phyloP scores from a whole-genome alignment of 2,113 vertebrate genomes.

The Scalopus aquaticus region DNA sequence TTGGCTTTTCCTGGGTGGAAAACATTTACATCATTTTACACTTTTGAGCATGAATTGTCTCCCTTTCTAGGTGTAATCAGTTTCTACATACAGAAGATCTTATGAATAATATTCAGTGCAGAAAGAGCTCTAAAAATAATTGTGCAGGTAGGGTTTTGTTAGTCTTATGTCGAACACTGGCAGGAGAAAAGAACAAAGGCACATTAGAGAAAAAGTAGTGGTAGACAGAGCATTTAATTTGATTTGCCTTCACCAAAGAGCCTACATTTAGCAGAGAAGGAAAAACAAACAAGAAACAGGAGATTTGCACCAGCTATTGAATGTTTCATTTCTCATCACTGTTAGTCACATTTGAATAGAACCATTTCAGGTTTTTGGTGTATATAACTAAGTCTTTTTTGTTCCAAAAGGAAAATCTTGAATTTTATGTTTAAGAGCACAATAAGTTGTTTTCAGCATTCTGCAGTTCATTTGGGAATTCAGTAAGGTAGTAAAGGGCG shows the following conservation, averaged over 20 bases:
- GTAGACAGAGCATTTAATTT: conserved; percentile 56
- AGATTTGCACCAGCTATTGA: conserved; percentile 33
- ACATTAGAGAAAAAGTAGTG: conserved; percentile 62
- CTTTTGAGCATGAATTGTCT: conserved; percentile 65
- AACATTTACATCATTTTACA: conserved; percentile 68
- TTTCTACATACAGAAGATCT: conserved; percentile 74
- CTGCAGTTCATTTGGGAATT: conserved; percentile 35
- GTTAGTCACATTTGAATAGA: conserved; percentile 56
- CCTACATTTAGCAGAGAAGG: conserved; percentile 32
- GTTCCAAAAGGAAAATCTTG: conserved; percentile 5
- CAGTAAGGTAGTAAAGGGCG: conserved; percentile 10
- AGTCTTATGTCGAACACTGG: conserved; percentile 54
- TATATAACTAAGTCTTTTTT: conserved; percentile 22
- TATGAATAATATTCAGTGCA: conserved; percentile 61
- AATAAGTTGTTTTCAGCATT: conserved; percentile 57
- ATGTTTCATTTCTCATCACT: conserved; percentile 53
- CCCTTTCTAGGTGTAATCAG: conserved; percentile 73
- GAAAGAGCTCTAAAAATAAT: conserved; percentile 70
- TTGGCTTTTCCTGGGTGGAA: conserved; percentile 64
- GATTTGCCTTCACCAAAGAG: conserved; percentile 60
- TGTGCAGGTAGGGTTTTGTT: conserved; percentile 60
- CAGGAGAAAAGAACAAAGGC: conserved; percentile 77
- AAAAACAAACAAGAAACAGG: conserved; percentile 43
- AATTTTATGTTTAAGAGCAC: conserved; percentile 48
- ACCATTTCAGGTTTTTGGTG: conserved; percentile 49